A percentile compares a stretch with the other conserved stretches of the same genome.
Evolutionary conservation across 2,797 vertebrate genomes (phyloP).

Genomic region (Pangasius djambal): DNA sequence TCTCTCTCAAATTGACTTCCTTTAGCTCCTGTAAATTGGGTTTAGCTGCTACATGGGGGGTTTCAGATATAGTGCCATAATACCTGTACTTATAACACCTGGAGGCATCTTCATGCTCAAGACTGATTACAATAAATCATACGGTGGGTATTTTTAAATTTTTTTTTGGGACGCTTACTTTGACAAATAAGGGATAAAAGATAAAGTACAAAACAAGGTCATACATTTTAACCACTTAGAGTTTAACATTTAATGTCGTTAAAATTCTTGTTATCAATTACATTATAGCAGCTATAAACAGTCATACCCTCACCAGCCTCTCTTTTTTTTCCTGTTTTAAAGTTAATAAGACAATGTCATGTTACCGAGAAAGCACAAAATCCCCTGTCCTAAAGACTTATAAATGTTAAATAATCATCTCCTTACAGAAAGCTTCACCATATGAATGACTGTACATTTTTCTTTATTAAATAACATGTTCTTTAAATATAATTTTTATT

Average conservation of each 20-base stretch:
- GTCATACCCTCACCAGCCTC: background rate
- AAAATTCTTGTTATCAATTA: background rate
- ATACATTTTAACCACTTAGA: background rate
- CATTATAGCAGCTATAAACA: background rate
- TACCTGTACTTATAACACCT: background rate
- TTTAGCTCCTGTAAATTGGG: slow-evolving; percentile 5
- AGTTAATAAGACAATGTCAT: background rate
- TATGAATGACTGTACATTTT: background rate
- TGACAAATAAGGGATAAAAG: background rate
- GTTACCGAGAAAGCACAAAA: background rate
- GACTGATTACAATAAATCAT: slow-evolving; percentile 8
- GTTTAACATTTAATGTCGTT: background rate
- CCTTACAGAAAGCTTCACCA: background rate
- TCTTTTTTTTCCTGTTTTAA: background rate
- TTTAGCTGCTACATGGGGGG: slow-evolving; percentile 12
- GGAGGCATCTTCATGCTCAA: slow-evolving; percentile 20
- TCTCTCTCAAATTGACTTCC: slow-evolving; percentile 14
- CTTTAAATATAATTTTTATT: background rate
- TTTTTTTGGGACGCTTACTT: background rate
- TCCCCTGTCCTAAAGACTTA: background rate
- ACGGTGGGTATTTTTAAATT: background rate
- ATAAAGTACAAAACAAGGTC: background rate
- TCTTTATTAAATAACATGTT: background rate
- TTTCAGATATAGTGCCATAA: background rate
- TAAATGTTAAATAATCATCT: background rate